These are phyloP conservation scores for Oenanthe oenanthe DNA, from an alignment of 2,113 vertebrate species.

Conservation along the genomic window DNA sequence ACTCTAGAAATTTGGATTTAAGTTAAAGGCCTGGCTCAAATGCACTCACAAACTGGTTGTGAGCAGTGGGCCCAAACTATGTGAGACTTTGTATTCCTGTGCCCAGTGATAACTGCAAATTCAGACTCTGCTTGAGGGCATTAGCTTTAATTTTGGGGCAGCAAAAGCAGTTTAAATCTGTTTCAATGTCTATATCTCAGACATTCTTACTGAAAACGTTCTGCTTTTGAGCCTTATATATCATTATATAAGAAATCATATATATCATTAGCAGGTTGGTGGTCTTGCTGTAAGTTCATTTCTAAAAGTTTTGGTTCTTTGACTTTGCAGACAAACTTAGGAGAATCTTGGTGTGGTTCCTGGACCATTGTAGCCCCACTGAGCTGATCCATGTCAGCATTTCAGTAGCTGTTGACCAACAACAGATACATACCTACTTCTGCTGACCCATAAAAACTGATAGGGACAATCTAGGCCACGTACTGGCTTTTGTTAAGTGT, in stretches of 20 bases:
- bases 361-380: fast-evolving
- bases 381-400: not conserved
- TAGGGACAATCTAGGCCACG: not conserved
- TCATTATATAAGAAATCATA: too few species aligned
- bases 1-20: not conserved
- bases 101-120: not conserved
- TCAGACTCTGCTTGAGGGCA: not conserved
- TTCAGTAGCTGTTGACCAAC: not conserved
- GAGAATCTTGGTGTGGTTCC: not conserved
- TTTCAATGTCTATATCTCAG: not conserved
- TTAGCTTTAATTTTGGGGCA: not conserved
- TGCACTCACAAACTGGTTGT: not conserved
- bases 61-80: not conserved
- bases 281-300: not conserved
- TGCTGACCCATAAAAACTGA: not conserved
- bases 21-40: not conserved
- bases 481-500: not conserved
- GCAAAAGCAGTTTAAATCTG: not conserved
- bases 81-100: not conserved
- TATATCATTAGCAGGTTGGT: not conserved
- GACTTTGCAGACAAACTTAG: not conserved
- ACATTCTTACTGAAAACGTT: not conserved
- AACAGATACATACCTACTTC: not conserved
- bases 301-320: not conserved
- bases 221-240: not conserved